Base-by-base conservation (phyloP, 2,888 invertebrate species). In the Rhimphoctona megacephalus region DNA sequence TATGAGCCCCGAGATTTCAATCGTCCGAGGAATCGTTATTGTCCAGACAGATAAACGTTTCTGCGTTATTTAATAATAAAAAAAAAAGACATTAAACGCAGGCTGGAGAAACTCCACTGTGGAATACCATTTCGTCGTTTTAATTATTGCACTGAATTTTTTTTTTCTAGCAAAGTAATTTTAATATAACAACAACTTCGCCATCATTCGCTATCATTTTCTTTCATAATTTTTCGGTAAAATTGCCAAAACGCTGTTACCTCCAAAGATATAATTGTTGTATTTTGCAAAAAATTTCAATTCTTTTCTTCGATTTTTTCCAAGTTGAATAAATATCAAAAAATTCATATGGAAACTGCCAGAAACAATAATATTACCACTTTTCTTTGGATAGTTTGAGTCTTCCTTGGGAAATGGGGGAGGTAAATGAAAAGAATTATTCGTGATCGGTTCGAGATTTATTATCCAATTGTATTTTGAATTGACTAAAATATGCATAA, bases 21-120 rank as follows among this genome's bases (percentile, higher is more conserved):
- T 46, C 36, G 54, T 49, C 73, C 73, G 43, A 64, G 81, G 67
- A 86, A 76, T 69, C 74, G 72, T 54, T 22, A 54, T 39, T 69
- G 39, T 43, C 43, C 11, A 7, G 61, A 70, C 43, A 22, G 43
- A 70, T 46, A 85, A 80, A 73, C 73, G 61, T 64, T 39, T 81
- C 79, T 86, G 86, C 89, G 88, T 90, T 91, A 91, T 91, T 91
- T 91, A 91, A 91, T 90, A 90, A 90, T 90, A 88, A 85, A 39
- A 57, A 52, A 79, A 67, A 91, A 88, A 39, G 39, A 88, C 77
- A 61, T 17, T n/a, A 76, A 83, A 72, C 14, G 19, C n/a, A 46
- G 30, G 33, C 17, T 49, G 36, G 22, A 67, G 1, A 69, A 17
- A 46, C 11, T 76, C 30, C 11, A 73, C 8, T 74, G 30, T 39